Evolutionary conservation across 2,888 invertebrate genomes (phyloP), one percentile per base, ranked within the genome.

Genomic region (Epirrhoe tristata): DNA sequence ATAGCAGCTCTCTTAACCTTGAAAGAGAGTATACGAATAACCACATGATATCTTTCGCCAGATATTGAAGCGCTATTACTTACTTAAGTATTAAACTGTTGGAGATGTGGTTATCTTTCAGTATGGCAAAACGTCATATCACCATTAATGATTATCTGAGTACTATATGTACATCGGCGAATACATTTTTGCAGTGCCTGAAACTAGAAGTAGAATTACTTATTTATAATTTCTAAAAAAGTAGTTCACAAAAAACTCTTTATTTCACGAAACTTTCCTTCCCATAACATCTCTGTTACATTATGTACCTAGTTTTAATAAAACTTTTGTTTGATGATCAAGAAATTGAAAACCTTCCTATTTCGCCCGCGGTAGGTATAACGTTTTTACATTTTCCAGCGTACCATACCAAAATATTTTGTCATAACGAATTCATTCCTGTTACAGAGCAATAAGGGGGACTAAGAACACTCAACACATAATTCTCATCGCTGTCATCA

Each of bases 401-500:
- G 52, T 12, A 31, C 34, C 2, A 17, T 17, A 17, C 36, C 39
- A 24, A n/a, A 17, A 50, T 51, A 17, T 17, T 24, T 4, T 59
- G 14, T 14, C 39, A 31, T 31, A 58, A 58, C 46, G 52, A 56
- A 52, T 32, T 46, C 61, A 51, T 16, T 6, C 39, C 93, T 90
- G 85, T 94, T 94, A 66, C 94, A 97, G 97, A 83, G 95, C 96
- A 64, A 95, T 98, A 92, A 94, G 96, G 82, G 95, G 96, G 84
- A 95, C 96, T 77, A 96, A 95, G 86, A 96, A 96, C 88, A 96
- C 96, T 85, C 96, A 96, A 83, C 96, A 96, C 87, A 95, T 96
- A 79, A 95, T 97, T 81, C 95, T 98, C 83, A 95, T 98, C 80
- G 98, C 97, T 70, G 95, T 98, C 79, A 96, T 98, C 64, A 97